Percentiles rank a stretch among this genome's conserved stretches.
These are phyloP conservation scores for Mesochorus sp. DNA, from an alignment of 2,888 invertebrate species.

Conservation along the genomic window DNA sequence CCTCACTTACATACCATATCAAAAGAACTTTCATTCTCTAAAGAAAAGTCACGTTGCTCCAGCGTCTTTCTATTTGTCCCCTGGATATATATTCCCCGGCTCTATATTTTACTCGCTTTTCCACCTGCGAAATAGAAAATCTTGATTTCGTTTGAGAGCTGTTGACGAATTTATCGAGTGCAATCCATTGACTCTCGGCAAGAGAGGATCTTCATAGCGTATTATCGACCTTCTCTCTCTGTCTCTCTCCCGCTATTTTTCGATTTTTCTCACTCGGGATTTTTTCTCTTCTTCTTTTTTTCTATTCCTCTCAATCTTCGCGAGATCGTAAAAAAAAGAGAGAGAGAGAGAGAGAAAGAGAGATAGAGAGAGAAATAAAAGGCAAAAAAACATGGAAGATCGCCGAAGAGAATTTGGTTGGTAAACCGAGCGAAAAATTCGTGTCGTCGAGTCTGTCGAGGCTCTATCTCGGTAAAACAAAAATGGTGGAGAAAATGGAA, in stretches of 20 bases:
- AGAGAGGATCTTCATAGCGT: conserved; percentile 28
- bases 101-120: not conserved
- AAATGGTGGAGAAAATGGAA: conserved; percentile 36
- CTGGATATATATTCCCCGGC: conserved; percentile 15
- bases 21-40: conserved; percentile 51
- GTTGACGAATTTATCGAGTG: conserved; percentile 60
- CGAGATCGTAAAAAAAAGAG: not conserved
- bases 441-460: conserved; percentile 33
- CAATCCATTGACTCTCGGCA: conserved; percentile 43
- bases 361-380: conserved; percentile 1
- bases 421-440: conserved; percentile 55
- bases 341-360: not conserved
- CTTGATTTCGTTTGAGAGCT: conserved; percentile 51
- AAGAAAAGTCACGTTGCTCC: conserved; percentile 38
- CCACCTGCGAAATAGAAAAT: conserved; percentile 33
- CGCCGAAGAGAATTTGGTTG: conserved; percentile 43
- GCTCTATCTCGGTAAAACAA: conserved; percentile 9
- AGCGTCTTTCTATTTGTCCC: conserved; percentile 39
- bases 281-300: not conserved
- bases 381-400: conserved; percentile 15
- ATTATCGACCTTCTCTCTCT: conserved; percentile 14
- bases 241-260: not conserved
- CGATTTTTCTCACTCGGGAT: not conserved
- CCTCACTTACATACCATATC: not conserved
- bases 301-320: not conserved